Evolutionary conservation across 2,888 invertebrate species (phyloP).

Genomic region (Patella ulyssiponensis): DNA sequence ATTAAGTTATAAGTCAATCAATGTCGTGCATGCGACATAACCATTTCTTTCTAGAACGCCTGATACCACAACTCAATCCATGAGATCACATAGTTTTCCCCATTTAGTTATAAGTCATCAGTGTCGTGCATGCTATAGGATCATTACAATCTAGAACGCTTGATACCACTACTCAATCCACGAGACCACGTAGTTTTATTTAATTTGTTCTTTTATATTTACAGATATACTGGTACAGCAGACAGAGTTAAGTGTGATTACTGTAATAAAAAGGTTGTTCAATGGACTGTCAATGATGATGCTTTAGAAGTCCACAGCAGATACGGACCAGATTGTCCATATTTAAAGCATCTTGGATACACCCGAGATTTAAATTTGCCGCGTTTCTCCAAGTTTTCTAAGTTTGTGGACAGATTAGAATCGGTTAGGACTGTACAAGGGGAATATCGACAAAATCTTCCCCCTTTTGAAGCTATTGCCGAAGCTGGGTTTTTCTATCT

Average conservation of each 20-base stretch:
- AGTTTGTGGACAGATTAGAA: not conserved
- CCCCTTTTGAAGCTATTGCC: conserved; percentile 1
- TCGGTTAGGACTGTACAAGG: not conserved
- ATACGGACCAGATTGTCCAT: not conserved
- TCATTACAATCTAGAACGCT: too few relatives aligned
- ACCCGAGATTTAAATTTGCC: not conserved
- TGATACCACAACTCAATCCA: too few relatives aligned
- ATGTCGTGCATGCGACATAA: too few relatives aligned
- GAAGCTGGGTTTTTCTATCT: conserved; percentile 21
- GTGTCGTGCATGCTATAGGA: too few relatives aligned
- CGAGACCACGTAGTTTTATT: too few relatives aligned
- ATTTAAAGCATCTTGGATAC: not conserved
- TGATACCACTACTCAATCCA: too few relatives aligned
- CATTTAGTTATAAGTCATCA: too few relatives aligned
- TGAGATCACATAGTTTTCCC: too few relatives aligned
- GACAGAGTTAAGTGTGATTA: not conserved
- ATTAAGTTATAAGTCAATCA: too few relatives aligned
- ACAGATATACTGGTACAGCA: not conserved
- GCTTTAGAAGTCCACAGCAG: not conserved
- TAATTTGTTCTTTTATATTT: not conserved
- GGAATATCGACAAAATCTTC: not conserved
- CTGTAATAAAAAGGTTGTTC: not conserved
- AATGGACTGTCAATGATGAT: not conserved
- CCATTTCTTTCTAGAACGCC: too few relatives aligned
- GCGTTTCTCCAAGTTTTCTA: not conserved